Percentiles rank a stretch among this genome's conserved stretches.
These are phyloP conservation scores for Pleuronectes platessa DNA, from an alignment of 2,113 vertebrate species.

Conservation along the genomic window DNA sequence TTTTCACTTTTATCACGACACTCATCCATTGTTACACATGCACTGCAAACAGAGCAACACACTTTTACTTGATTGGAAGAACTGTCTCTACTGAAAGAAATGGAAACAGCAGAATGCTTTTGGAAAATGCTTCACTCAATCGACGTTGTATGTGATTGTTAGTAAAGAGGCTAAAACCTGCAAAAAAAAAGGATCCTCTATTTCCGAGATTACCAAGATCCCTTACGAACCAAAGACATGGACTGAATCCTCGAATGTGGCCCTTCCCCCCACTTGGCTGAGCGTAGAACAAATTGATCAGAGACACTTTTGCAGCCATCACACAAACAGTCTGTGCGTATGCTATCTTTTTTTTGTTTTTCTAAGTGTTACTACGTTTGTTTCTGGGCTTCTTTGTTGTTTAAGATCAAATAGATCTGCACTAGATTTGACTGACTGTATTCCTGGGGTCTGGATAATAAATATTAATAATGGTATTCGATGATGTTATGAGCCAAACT, in stretches of 20 bases:
- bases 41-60: too few species aligned
- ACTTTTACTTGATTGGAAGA: neutral
- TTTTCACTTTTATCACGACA: too few species aligned
- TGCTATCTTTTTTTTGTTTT: neutral
- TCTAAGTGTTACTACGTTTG: slow-evolving; percentile 42
- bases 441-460: slow-evolving; percentile 11
- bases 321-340: neutral
- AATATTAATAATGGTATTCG: slow-evolving; percentile 1
- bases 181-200: slow-evolving; percentile 17
- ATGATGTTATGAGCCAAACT: slow-evolving; percentile 24
- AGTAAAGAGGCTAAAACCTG: slow-evolving; percentile 43
- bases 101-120: slow-evolving; percentile 4
- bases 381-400: slow-evolving; percentile 27
- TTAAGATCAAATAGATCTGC: slow-evolving; percentile 39
- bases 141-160: neutral
- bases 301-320: slow-evolving; percentile 16
- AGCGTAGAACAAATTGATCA: neutral
- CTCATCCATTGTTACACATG: too few species aligned
- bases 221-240: slow-evolving; percentile 69
- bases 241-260: slow-evolving; percentile 59
- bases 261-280: slow-evolving; percentile 21
- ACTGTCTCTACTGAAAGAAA: neutral
- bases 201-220: slow-evolving; percentile 30
- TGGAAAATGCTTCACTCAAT: slow-evolving; percentile 42
- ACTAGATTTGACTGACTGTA: slow-evolving; percentile 30